A percentile compares a stretch with the other conserved stretches of the same genome.
Evolutionary conservation across 1,140 invertebrate genomes (phyloP).

Genomic region (Plectrocnemia conspersa): DNA sequence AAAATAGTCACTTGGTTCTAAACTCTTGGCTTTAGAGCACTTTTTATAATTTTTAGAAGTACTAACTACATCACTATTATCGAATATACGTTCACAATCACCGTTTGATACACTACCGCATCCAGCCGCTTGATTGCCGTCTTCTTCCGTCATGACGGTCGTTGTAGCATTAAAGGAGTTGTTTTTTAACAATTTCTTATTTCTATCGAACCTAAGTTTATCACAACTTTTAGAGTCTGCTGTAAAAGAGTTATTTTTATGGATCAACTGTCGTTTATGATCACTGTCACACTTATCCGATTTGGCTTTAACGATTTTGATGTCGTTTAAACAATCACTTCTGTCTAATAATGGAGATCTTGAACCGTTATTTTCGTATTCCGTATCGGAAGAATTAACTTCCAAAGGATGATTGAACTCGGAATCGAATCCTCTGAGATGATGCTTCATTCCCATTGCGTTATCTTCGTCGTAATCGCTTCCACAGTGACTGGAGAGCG

Average conservation of each 20-base stretch:
- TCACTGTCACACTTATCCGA: constrained; percentile 40
- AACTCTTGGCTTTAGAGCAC: constrained; percentile 29
- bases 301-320: constrained; percentile 45
- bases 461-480: constrained; percentile 55
- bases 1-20: constrained; percentile 42
- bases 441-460: constrained; percentile 38
- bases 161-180: constrained; percentile 38
- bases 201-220: constrained; percentile 46
- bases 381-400: constrained; percentile 51
- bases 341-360: constrained; percentile 54
- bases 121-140: constrained; percentile 9
- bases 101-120: background rate
- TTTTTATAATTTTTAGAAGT: constrained; percentile 21
- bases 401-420: constrained; percentile 48
- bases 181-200: constrained; percentile 46
- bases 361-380: constrained; percentile 58
- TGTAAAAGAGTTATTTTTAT: constrained; percentile 38
- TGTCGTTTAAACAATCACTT: constrained; percentile 37
- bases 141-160: constrained; percentile 22
- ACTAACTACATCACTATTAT: constrained; percentile 28
- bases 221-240: constrained; percentile 40
- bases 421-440: constrained; percentile 50
- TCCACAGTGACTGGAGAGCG: constrained; percentile 48
- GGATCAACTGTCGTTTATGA: constrained; percentile 41
- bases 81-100: constrained; percentile 9